phyloP scores from a whole-genome alignment of 2,888 invertebrate genomes.

The Stratiomys singularior region DNA sequence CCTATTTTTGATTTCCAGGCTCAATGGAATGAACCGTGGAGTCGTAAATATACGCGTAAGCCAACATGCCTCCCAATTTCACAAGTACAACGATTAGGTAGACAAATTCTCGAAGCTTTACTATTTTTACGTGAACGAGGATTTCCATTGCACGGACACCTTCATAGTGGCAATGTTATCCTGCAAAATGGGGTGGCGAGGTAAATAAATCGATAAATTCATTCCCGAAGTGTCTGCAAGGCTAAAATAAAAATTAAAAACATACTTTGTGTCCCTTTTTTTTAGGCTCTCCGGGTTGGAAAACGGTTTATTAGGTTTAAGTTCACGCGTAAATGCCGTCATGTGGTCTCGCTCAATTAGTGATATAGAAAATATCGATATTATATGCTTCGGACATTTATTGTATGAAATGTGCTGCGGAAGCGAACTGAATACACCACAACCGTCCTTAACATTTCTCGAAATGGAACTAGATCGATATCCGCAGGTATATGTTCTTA shows the following conservation, averaged over 20 bases:
- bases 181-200: slow-evolving; percentile 92
- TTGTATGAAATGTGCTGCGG: slow-evolving; percentile 94
- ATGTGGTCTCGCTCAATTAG: slow-evolving; percentile 66
- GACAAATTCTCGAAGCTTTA: slow-evolving; percentile 88
- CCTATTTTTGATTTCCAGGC: slow-evolving; percentile 68
- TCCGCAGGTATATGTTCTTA: slow-evolving; percentile 74
- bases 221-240: neutral
- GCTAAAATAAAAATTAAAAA: neutral
- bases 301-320: slow-evolving; percentile 82
- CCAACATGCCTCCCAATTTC: slow-evolving; percentile 78
- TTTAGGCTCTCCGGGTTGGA: slow-evolving; percentile 84
- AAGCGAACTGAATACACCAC: slow-evolving; percentile 79
- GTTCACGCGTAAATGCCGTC: slow-evolving; percentile 69
- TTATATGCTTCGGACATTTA: slow-evolving; percentile 82
- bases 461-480: slow-evolving; percentile 75
- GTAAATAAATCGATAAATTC: slow-evolving; percentile 61
- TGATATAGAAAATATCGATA: slow-evolving; percentile 71
- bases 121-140: slow-evolving; percentile 87
- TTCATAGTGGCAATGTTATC: slow-evolving; percentile 91
- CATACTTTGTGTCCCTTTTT: neutral
- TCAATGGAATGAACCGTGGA: slow-evolving; percentile 83
- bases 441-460: slow-evolving; percentile 79
- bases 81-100: slow-evolving; percentile 86
- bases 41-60: slow-evolving; percentile 76
- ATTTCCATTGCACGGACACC: slow-evolving; percentile 85